Percentiles rank a stretch among this genome's conserved stretches.
phyloP scores from a whole-genome alignment of 2,113 vertebrate genomes.

The Gambusia holbrooki region DNA sequence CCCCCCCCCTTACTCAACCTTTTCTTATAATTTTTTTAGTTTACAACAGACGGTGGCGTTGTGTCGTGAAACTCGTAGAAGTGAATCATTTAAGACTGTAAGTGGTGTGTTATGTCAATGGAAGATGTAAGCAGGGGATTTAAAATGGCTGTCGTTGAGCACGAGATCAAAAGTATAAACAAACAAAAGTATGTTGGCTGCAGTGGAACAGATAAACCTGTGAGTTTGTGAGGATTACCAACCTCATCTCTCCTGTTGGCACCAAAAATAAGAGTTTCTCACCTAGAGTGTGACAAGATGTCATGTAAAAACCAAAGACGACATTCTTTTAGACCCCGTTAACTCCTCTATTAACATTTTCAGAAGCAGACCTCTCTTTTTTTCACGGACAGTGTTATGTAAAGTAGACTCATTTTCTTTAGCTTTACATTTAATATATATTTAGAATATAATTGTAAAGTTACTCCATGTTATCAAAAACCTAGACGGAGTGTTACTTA shows the following conservation, averaged over 20 bases:
- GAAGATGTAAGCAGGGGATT: neutral
- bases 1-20: too few relatives aligned
- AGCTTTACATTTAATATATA: too few relatives aligned
- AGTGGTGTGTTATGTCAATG: neutral
- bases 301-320: too few relatives aligned
- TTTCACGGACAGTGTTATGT: neutral
- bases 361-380: constrained; percentile 11
- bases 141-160: neutral
- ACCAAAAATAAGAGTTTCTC: neutral
- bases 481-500: too few relatives aligned
- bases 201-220: neutral
- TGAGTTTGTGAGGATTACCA: neutral
- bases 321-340: neutral
- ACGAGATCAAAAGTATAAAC: neutral
- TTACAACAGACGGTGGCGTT: neutral
- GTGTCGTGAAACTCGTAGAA: neutral
- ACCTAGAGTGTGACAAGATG: too few relatives aligned
- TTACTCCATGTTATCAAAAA: too few relatives aligned
- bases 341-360: constrained; percentile 35
- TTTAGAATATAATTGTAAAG: too few relatives aligned
- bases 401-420: too few relatives aligned
- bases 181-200: neutral
- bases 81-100: neutral
- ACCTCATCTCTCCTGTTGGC: neutral
- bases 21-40: too few relatives aligned